Percentiles rank a stretch among this genome's conserved stretches.
Conservation (phyloP, 2,888 invertebrate species). For the Macrophya alboannulata region DNA sequence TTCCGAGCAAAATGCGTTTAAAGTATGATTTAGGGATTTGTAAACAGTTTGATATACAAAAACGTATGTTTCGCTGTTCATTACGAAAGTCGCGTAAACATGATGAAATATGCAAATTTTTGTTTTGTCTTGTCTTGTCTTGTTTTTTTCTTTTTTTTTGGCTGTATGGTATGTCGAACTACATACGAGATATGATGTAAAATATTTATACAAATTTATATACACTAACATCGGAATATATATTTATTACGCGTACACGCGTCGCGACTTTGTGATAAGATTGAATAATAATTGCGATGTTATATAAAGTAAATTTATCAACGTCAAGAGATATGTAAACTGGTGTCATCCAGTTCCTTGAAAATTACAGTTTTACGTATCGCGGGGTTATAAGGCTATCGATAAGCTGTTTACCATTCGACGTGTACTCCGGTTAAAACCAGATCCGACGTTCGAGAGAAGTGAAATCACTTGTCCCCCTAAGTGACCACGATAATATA, state of each 20-base stretch:
- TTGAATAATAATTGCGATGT: background rate
- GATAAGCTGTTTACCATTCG: constrained; percentile 60
- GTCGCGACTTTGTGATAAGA: background rate
- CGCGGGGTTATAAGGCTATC: constrained; percentile 57
- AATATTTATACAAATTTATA: background rate
- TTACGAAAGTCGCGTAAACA: background rate
- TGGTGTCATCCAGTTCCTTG: constrained; percentile 12
- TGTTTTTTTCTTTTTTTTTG: background rate
- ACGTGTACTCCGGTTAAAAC: constrained; percentile 59
- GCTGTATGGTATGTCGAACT: background rate
- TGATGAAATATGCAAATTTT: background rate
- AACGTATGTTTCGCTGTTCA: background rate
- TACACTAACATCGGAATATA: background rate
- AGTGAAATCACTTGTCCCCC: constrained; percentile 35
- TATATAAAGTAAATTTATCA: background rate
- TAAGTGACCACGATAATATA: background rate
- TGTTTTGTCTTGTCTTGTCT: no score
- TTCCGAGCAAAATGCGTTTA: no score
- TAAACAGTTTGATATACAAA: background rate
- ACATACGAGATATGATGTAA: background rate
- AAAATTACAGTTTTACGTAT: constrained; percentile 39
- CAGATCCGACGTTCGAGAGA: constrained; percentile 41
- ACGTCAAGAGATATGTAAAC: background rate
- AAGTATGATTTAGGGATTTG: background rate
- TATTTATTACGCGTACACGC: background rate